Conservation (phyloP, 2,888 invertebrate genomes). For the Hirtodrosophila histrioides region DNA sequence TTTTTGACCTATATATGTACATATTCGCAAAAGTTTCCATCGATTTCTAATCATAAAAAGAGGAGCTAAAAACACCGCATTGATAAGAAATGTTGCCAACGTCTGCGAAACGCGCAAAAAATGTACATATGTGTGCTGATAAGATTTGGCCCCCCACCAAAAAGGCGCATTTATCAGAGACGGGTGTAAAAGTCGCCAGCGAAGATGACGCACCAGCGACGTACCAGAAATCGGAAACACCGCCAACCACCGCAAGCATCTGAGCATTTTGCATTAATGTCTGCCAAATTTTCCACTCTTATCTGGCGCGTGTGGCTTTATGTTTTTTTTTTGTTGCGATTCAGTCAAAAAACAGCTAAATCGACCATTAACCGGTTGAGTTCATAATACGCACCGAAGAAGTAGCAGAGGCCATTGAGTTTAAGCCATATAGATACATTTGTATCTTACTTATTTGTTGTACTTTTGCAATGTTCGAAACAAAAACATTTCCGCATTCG, state of each 20-base stretch:
- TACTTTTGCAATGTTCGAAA: slow-evolving; percentile 1
- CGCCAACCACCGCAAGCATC: background rate
- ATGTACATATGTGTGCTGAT: slow-evolving; percentile 27
- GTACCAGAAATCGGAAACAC: slow-evolving; percentile 1
- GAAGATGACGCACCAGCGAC: slow-evolving; percentile 38
- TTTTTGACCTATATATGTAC: slow-evolving; percentile 55
- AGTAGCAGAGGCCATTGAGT: slow-evolving; percentile 36
- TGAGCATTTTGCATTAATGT: slow-evolving; percentile 16
- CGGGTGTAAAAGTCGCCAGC: slow-evolving; percentile 34
- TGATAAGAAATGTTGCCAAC: slow-evolving; percentile 47
- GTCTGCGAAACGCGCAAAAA: slow-evolving; percentile 35
- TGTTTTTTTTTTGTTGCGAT: slow-evolving; percentile 18
- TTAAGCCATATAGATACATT: slow-evolving; percentile 16
- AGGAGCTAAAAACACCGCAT: slow-evolving; percentile 13
- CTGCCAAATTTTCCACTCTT: slow-evolving; percentile 62
- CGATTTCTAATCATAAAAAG: slow-evolving; percentile 54
- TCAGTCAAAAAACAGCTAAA: slow-evolving; percentile 70
- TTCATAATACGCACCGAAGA: slow-evolving; percentile 9
- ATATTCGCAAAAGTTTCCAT: slow-evolving; percentile 57
- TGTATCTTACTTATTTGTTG: slow-evolving; percentile 12
- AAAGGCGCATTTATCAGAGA: slow-evolving; percentile 35
- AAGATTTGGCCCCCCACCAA: slow-evolving; percentile 40
- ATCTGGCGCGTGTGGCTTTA: slow-evolving; percentile 58
- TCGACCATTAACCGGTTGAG: slow-evolving; percentile 67
- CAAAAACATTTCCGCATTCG: slow-evolving; percentile 3